These are phyloP conservation scores for Drosophila arawakana DNA, from an alignment of 1,140 invertebrate species.

Conservation along the genomic window DNA sequence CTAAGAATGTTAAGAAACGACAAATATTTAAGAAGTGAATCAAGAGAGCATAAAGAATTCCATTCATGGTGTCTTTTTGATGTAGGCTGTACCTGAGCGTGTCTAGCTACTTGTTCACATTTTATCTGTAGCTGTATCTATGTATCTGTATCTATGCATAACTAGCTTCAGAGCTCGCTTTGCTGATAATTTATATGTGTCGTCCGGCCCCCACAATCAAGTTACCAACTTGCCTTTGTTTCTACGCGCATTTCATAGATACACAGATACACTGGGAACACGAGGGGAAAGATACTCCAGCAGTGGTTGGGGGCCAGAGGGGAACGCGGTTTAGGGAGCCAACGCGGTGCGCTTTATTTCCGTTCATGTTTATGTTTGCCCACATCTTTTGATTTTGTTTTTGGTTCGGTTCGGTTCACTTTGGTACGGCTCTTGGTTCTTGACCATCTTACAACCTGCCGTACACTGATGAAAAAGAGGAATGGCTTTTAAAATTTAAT, in stretches of 20 bases:
- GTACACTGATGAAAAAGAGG: slow-evolving; percentile 8
- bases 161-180: slow-evolving; percentile 39
- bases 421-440: slow-evolving; percentile 5
- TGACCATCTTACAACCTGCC: slow-evolving; percentile 61
- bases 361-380: slow-evolving; percentile 65
- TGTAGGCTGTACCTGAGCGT: slow-evolving; percentile 63
- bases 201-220: slow-evolving; percentile 81
- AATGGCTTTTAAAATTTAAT: too few relatives aligned
- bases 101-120: slow-evolving; percentile 48
- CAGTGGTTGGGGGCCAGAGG: not conserved
- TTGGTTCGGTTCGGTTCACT: slow-evolving; percentile 27
- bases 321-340: not conserved
- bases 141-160: slow-evolving; percentile 53
- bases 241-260: slow-evolving; percentile 62
- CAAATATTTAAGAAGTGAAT: slow-evolving; percentile 14
- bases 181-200: slow-evolving; percentile 80
- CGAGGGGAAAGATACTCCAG: not conserved
- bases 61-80: slow-evolving; percentile 56
- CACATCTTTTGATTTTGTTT: slow-evolving; percentile 64
- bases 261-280: slow-evolving; percentile 41
- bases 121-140: slow-evolving; percentile 34
- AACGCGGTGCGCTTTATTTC: slow-evolving; percentile 70
- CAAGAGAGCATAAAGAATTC: slow-evolving; percentile 41
- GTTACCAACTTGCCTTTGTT: slow-evolving; percentile 70
- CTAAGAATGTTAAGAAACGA: not conserved